Conservation (phyloP, 2,888 invertebrate genomes). For the Ptycholaimellus sp. region DNA sequence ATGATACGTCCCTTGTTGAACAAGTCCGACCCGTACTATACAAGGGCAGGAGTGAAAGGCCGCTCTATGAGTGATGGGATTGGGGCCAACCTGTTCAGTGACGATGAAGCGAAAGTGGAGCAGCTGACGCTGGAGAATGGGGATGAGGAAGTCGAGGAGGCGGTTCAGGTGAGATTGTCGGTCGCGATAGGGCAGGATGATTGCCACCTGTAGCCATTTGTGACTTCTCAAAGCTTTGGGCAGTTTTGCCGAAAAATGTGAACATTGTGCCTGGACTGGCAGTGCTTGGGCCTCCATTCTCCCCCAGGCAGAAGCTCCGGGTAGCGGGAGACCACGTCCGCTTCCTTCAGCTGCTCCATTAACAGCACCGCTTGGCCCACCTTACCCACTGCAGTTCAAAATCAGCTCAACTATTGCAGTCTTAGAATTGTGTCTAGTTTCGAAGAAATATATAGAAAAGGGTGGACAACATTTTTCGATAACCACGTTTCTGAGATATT, state of each 20-base stretch:
- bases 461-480: too few species aligned
- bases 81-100: slow-evolving; percentile 22
- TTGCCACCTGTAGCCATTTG: slow-evolving; percentile 16
- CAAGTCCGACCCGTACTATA: slow-evolving; percentile 3
- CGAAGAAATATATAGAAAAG: too few species aligned
- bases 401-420: too few species aligned
- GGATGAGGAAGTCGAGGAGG: slow-evolving; percentile 23
- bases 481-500: too few species aligned
- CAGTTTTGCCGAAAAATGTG: not conserved
- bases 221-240: not conserved
- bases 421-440: too few species aligned
- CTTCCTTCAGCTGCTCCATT: slow-evolving; percentile 18
- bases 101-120: slow-evolving; percentile 26
- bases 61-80: too few species aligned
- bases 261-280: slow-evolving; percentile 13
- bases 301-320: slow-evolving; percentile 19
- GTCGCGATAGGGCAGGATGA: slow-evolving; percentile 27
- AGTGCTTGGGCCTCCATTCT: slow-evolving; percentile 20
- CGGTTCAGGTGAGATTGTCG: slow-evolving; percentile 20
- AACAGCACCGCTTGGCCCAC: slow-evolving; percentile 14
- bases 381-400: not conserved
- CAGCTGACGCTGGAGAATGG: slow-evolving; percentile 21
- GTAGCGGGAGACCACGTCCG: slow-evolving; percentile 13
- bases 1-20: slow-evolving; percentile 25
- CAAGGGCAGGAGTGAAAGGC: too few species aligned